Evolutionary conservation across 2,888 invertebrate species (phyloP).

Genomic region (Apamea epomidion): DNA sequence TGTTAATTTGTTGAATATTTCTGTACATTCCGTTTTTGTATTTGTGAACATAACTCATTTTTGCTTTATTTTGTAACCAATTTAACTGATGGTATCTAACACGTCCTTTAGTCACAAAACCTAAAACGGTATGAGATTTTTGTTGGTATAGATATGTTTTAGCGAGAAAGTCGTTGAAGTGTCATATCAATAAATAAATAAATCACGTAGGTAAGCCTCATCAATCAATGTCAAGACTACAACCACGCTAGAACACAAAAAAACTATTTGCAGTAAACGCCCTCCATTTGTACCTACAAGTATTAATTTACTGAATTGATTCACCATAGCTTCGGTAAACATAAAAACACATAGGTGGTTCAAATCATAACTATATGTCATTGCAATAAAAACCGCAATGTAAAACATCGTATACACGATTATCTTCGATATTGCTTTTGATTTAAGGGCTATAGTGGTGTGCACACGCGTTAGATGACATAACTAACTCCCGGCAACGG

Average conservation of each 20-base stretch:
- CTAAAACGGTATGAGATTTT: no score
- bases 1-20: background rate
- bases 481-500: constrained; percentile 55
- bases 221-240: constrained; percentile 36
- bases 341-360: constrained; percentile 49
- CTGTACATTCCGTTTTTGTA: background rate
- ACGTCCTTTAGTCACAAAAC: background rate
- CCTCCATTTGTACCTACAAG: constrained; percentile 33
- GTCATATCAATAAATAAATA: background rate
- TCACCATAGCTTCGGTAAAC: constrained; percentile 45
- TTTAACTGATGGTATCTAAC: background rate
- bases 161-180: background rate
- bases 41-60: background rate
- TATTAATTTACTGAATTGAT: constrained; percentile 53
- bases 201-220: background rate
- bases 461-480: constrained; percentile 58
- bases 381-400: constrained; percentile 47
- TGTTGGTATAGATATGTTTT: background rate
- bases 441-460: constrained; percentile 56
- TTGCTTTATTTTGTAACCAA: background rate
- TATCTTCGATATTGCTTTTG: constrained; percentile 41
- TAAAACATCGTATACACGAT: constrained; percentile 42
- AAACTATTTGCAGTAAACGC: constrained; percentile 8
- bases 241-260: constrained; percentile 6
- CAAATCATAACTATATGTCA: constrained; percentile 53